phyloP scores from a whole-genome alignment of 2,888 invertebrate species.

The Mythimna impura region DNA sequence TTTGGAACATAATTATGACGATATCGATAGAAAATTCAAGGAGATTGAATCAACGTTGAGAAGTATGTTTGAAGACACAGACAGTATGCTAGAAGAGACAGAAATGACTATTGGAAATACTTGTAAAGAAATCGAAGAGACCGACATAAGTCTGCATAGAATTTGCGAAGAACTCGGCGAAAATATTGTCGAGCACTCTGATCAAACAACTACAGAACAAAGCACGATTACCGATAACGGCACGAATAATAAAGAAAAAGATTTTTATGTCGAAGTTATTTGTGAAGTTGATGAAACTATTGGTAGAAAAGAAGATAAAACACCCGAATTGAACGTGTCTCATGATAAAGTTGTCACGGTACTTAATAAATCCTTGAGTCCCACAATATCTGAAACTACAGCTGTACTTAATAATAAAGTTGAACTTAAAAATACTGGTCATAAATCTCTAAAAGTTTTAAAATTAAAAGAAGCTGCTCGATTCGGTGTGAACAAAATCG shows the following conservation, averaged over 20 bases:
- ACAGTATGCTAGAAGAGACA: constrained; percentile 3
- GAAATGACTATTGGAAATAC: not conserved
- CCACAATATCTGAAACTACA: constrained; percentile 2
- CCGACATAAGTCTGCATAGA: not conserved
- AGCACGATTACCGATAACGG: not conserved
- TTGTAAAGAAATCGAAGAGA: not conserved
- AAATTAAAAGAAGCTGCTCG: not conserved
- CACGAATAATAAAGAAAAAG: not conserved
- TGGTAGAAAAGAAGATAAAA: not conserved
- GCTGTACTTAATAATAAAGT: constrained; percentile 18
- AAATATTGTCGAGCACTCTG: not conserved
- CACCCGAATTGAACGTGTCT: not conserved
- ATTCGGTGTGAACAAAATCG: not conserved
- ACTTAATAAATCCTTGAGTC: constrained; percentile 3
- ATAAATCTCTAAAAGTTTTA: not conserved
- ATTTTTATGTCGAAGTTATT: constrained; percentile 20
- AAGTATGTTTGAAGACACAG: constrained; percentile 17
- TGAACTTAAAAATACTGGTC: not conserved
- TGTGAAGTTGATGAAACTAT: constrained; percentile 26
- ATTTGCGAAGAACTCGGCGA: not conserved
- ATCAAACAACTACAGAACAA: not conserved
- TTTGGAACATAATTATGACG: not conserved
- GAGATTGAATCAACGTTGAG: constrained; percentile 22
- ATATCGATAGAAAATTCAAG: constrained; percentile 35
- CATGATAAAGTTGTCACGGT: not conserved